Percentiles rank a stretch among this genome's conserved stretches.
phyloP scores from a whole-genome alignment of 2,888 invertebrate genomes.

The Myathropa florea region DNA sequence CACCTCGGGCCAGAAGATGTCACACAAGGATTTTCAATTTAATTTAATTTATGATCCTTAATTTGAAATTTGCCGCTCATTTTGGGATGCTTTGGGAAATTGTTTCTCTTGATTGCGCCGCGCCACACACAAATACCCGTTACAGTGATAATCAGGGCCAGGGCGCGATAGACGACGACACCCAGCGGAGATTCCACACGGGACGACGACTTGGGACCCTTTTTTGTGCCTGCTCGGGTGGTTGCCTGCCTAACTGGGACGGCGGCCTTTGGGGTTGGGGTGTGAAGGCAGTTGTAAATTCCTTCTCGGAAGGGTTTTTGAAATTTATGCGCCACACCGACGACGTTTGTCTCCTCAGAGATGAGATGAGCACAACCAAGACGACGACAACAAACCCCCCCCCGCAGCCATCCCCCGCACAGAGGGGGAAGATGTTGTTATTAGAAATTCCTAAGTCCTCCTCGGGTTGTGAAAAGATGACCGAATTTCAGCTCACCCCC shows the following conservation, averaged over 20 bases:
- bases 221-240: not conserved
- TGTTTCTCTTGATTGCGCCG: slow-evolving; percentile 68
- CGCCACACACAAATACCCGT: slow-evolving; percentile 29
- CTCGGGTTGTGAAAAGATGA: slow-evolving; percentile 50
- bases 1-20: slow-evolving; percentile 51
- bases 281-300: slow-evolving; percentile 39
- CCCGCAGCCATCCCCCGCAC: not conserved
- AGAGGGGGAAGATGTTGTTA: slow-evolving; percentile 59
- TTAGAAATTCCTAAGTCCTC: slow-evolving; percentile 64
- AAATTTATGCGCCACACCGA: slow-evolving; percentile 65
- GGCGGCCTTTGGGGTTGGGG: not conserved
- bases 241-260: not conserved
- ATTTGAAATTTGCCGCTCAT: slow-evolving; percentile 71
- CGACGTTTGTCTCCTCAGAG: slow-evolving; percentile 18
- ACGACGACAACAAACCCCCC: not conserved
- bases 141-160: slow-evolving; percentile 66
- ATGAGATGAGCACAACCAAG: not conserved
- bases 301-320: slow-evolving; percentile 57
- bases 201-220: slow-evolving; percentile 10
- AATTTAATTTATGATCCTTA: slow-evolving; percentile 71
- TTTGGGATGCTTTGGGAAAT: slow-evolving; percentile 66
- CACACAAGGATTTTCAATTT: slow-evolving; percentile 71
- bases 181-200: slow-evolving; percentile 24
- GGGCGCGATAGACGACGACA: slow-evolving; percentile 14
- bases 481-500: slow-evolving; percentile 48